phyloP scores from a whole-genome alignment of 1,140 invertebrate species.

The Trachelipus rathkii region DNA sequence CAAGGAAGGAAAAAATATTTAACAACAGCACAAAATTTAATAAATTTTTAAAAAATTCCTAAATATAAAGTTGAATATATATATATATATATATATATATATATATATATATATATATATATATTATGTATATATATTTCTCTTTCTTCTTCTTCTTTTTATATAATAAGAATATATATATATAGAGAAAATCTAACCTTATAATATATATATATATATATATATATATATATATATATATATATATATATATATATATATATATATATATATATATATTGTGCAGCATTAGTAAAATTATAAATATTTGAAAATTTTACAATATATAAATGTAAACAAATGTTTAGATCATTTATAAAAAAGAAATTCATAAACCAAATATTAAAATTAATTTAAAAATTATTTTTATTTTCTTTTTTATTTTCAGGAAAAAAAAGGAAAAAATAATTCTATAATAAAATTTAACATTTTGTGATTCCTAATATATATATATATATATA shows the following conservation, averaged over 20 bases:
- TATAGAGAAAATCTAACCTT: too few species aligned
- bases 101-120: conserved; percentile 15
- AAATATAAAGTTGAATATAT: neutral
- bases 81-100: conserved; percentile 15
- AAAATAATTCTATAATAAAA: too few species aligned
- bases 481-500: conserved; percentile 13
- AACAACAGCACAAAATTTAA: conserved; percentile 1
- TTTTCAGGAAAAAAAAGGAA: too few species aligned
- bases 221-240: conserved; percentile 15
- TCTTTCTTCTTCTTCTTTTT: too few species aligned
- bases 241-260: conserved; percentile 15
- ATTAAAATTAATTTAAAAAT: too few species aligned
- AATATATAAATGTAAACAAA: too few species aligned
- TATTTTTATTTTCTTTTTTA: too few species aligned
- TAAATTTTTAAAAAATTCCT: neutral
- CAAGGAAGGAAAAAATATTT: neutral
- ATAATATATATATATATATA: conserved; percentile 15
- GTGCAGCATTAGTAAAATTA: neutral
- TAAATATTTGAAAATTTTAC: too few species aligned
- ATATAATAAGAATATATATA: too few species aligned
- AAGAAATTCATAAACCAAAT: too few species aligned
- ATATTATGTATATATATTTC: conserved; percentile 6
- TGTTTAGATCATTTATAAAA: too few species aligned
- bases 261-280: conserved; percentile 13
- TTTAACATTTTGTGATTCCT: too few species aligned